Evolutionary conservation across 1,140 invertebrate species (phyloP).

Genomic region (Mercenaria mercenaria): DNA sequence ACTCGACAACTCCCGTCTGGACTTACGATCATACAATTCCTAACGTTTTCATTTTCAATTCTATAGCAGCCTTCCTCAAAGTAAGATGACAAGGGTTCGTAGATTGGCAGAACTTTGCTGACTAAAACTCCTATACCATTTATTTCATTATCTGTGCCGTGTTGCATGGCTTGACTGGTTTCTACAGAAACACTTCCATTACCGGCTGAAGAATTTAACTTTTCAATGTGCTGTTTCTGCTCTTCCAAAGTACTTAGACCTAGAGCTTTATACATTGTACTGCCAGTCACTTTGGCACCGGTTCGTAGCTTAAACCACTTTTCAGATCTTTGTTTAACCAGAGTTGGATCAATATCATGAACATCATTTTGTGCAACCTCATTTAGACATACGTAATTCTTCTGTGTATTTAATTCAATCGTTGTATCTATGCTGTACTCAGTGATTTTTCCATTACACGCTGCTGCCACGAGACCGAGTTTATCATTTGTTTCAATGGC

Average conservation of each 20-base stretch:
- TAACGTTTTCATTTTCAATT: neutral
- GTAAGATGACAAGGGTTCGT: neutral
- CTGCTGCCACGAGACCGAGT: neutral
- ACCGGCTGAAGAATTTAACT: neutral
- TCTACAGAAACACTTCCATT: neutral
- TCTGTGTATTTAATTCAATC: neutral
- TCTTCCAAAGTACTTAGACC: slow-evolving; percentile 15
- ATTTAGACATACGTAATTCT: neutral
- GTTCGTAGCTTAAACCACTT: neutral
- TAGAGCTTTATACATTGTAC: slow-evolving; percentile 2
- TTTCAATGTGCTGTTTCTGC: slow-evolving; percentile 1
- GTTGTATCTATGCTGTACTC: neutral
- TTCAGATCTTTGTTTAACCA: neutral
- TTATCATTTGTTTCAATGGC: neutral
- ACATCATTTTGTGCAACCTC: neutral
- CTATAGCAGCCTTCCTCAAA: slow-evolving; percentile 26
- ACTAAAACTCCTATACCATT: slow-evolving; percentile 49
- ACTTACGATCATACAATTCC: neutral
- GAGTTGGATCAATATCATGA: neutral
- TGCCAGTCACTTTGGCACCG: neutral
- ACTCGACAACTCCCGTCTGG: slow-evolving; percentile 39
- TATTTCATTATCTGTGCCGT: slow-evolving; percentile 55
- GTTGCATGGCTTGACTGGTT: neutral
- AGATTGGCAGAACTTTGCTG: slow-evolving; percentile 18
- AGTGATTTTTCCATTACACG: neutral